Evolutionary conservation across 2,888 invertebrate genomes (phyloP), one percentile per base, ranked within the genome.

Genomic region (Mythimna ferrago): DNA sequence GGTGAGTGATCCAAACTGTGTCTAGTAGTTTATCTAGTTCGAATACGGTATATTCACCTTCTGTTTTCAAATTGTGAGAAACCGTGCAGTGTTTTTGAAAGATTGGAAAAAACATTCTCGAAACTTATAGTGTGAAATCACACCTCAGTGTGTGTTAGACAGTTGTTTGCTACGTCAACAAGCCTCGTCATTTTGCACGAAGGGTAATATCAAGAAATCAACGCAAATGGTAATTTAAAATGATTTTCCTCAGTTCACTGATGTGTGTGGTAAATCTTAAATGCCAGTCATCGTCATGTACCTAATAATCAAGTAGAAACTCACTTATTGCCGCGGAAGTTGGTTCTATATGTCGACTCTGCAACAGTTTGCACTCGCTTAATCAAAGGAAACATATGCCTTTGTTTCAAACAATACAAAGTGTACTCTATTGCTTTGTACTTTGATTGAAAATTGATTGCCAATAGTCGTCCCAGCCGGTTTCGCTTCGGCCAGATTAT

Each of bases 401-500:
- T 73, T 71, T 70, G 41, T 60, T 41, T 32, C 68, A 60, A 67
- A 53, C 76, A 83, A 68, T 67, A 77, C 66, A 88, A 89, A 87
- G 61, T 86, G 80, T 81, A 77, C 88, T 80, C 75, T 89, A 84
- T 81, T 68, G 26, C 84, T 19, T 75, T 54, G 71, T 66, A 51
- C 44, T 87, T 84, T 75, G 89, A 89, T 87, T 88, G 85, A 87
- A 87, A 86, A 82, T 89, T 81, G 82, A 86, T 86, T 78, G 85
- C 78, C 74, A 82, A 76, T 80, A 86, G 67, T 78, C 77, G 69
- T 64, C 73, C 61, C 82, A 84, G 88, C 89, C 84, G 88, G 90
- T 90, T 90, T 88, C 83, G 88, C 87, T 86, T 87, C 86, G 84
- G 78, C 87, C 86, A 88, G 87, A 91, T 93, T 93, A 93, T 92